Evolutionary conservation across 1,140 invertebrate species (phyloP), one percentile per base, ranked within the genome.

Genomic region (Acromyrmex echinatior): DNA sequence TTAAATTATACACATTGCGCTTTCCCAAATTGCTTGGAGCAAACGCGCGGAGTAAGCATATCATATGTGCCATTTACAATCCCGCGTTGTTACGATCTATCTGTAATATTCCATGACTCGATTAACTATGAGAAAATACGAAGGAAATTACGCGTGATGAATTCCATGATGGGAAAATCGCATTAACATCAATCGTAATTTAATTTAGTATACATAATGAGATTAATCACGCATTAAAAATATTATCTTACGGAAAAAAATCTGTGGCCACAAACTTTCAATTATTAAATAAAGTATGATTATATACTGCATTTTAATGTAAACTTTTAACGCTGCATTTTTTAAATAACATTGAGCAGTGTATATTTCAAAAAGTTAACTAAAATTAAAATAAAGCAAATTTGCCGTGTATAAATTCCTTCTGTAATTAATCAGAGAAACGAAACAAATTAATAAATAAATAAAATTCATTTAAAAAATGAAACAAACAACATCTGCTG

Each of bases 1-100:
- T 84, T 84, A 84, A 84, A 84, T 84, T 84, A 84, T 76, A 84
- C 80, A 84, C 80, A 84, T 84, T 74, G 80, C 80, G 80, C 80
- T 84, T 76, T 68, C 80, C 80, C 70, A 84, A 84, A 84, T 84
- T 84, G 80, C 80, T 35, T 45, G 70, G 39, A 84, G 80, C 68
- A 14, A 82, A 39, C 56, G 31, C 65, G 49, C 49, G 14, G 49
- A 51, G 35, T 81, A 62, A 58, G n/a, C 62, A 31, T 73, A 66
- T 56, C 31, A 25, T 66, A 53, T n/a, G 58, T 74, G 80, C 58
- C 35, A 45, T 76, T 76, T 84, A 70, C 70, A 49, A 81, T 81
- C 66, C 51, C 66, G n/a, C 39, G 35, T 76, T 35, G 53, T 49
- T 63, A 28, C 56, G 45, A 84, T 63, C 80, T 60, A 84, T 84